Evolutionary conservation across 2,113 vertebrate genomes (phyloP).

Genomic region (Copsychus sechellarum): DNA sequence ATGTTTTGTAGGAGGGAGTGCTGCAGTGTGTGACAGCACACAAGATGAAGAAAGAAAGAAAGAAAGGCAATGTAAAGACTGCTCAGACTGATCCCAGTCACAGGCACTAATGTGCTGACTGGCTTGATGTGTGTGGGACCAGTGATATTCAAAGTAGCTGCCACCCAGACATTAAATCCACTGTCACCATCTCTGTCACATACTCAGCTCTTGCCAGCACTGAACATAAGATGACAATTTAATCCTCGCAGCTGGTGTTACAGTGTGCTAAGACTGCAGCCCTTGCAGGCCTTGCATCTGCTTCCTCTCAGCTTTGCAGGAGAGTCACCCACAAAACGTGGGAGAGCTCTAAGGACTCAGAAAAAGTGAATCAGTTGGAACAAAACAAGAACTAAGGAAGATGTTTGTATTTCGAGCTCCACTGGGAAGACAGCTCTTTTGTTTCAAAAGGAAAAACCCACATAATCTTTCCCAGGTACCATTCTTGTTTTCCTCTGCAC

Average conservation of each 20-base stretch:
- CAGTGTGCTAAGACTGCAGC: not conserved
- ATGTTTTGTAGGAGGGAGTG: not conserved
- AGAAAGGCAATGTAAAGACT: not conserved
- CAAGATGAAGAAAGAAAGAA: not conserved
- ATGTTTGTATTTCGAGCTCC: not conserved
- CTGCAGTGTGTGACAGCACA: constrained; percentile 5
- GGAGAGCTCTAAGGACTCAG: not conserved
- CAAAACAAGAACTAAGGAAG: not conserved
- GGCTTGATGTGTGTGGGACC: not conserved
- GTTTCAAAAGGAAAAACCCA: not conserved
- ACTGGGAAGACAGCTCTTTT: not conserved
- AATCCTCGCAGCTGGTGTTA: constrained; percentile 34
- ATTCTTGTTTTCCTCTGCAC: not conserved
- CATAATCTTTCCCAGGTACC: not conserved
- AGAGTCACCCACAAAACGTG: not conserved
- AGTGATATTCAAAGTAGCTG: not conserved
- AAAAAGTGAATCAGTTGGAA: not conserved
- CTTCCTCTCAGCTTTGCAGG: not conserved
- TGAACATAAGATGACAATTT: constrained; percentile 8
- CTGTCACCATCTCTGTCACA: constrained; percentile 25
- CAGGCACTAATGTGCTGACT: not conserved
- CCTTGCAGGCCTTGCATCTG: not conserved
- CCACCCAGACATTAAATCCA: not conserved
- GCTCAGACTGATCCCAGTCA: not conserved
- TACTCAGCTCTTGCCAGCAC: not conserved